Evolutionary conservation across 2,797 vertebrate genomes (phyloP).

Genomic region (Sphenopsis melanotis): DNA sequence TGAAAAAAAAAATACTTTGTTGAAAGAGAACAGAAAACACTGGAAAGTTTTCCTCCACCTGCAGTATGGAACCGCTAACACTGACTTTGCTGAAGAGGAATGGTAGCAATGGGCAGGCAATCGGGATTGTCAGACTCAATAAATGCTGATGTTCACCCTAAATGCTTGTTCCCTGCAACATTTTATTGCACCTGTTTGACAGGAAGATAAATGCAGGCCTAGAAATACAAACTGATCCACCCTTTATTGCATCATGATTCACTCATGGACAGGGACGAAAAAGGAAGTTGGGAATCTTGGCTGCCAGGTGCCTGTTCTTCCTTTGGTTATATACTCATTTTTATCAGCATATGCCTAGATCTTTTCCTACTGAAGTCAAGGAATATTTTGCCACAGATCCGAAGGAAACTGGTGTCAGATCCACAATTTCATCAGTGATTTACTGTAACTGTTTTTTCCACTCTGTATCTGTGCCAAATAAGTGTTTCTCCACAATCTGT

Average conservation of each 20-base stretch:
- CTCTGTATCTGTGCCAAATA: background rate
- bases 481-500: background rate
- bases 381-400: background rate
- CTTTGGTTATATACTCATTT: background rate
- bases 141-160: background rate
- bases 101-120: background rate
- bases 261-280: background rate
- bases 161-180: background rate
- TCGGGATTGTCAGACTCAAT: background rate
- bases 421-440: background rate
- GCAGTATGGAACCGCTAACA: background rate
- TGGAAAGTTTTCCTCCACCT: background rate
- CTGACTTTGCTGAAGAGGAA: background rate
- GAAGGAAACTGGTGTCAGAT: background rate
- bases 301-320: background rate
- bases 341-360: background rate
- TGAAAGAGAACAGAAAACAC: background rate
- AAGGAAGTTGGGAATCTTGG: background rate
- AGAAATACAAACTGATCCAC: background rate
- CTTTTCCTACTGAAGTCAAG: background rate
- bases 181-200: background rate
- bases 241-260: background rate
- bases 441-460: background rate
- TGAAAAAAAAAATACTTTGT: rapidly evolving
- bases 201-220: background rate